A percentile compares a stretch with the other conserved stretches of the same genome.
phyloP scores from a whole-genome alignment of 1,140 invertebrate species.

The Globodera ellingtonae region DNA sequence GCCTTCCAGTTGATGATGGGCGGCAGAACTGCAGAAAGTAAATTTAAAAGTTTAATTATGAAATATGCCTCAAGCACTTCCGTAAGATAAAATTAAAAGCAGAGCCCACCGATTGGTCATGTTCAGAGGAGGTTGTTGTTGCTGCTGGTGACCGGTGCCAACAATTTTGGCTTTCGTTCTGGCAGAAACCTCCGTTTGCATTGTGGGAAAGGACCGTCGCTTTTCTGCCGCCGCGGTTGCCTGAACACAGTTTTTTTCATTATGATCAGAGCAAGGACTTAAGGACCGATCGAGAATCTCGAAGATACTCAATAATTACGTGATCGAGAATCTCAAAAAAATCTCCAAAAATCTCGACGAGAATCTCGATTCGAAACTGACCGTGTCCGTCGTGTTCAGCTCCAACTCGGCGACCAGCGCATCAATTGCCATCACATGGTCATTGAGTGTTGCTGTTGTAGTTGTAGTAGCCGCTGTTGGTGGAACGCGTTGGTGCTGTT shows the following conservation, averaged over 20 bases:
- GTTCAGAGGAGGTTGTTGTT: neutral
- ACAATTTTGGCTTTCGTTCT: slow-evolving; percentile 10
- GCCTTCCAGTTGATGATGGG: neutral
- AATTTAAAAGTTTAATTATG: neutral
- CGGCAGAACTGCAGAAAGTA: neutral
- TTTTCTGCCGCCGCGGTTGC: slow-evolving; percentile 40
- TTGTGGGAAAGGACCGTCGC: slow-evolving; percentile 58
- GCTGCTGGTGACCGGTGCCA: neutral
- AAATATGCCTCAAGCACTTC: too few relatives aligned
- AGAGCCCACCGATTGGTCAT: neutral
- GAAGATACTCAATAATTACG: too few relatives aligned
- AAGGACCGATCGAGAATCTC: too few relatives aligned
- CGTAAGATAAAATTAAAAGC: neutral
- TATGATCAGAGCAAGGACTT: too few relatives aligned
- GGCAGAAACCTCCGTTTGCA: slow-evolving; percentile 32
- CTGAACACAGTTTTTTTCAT: neutral
- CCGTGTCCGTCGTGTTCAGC: slow-evolving; percentile 57
- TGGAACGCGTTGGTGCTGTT: neutral
- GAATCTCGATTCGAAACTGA: too few relatives aligned
- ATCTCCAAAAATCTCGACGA: too few relatives aligned
- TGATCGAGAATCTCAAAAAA: too few relatives aligned
- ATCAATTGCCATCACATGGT: slow-evolving; percentile 58
- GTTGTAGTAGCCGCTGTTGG: neutral
- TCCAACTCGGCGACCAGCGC: slow-evolving; percentile 61
- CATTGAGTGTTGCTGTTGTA: slow-evolving; percentile 29